Base-by-base conservation (phyloP, 2,888 invertebrate species). In the Myopa testacea region DNA sequence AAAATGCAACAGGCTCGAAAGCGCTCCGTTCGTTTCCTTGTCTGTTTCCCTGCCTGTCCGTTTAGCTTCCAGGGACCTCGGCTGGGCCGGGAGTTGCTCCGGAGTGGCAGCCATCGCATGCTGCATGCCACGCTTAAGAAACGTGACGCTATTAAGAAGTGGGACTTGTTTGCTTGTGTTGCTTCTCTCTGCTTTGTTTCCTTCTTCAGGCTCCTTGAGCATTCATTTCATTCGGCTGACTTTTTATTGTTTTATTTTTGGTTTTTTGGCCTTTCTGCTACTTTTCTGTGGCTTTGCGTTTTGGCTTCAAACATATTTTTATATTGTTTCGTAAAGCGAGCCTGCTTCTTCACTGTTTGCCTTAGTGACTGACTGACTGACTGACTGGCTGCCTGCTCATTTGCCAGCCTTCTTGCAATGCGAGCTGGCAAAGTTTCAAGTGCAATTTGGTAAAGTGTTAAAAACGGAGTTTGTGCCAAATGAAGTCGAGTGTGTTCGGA, bases 391-490 rank as follows among this genome's bases (percentile, higher is more conserved):
- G 7, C 1, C 45, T 45, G 45, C 19, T 40, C 5, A 40, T 6
- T 69, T 74, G 26, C 40, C 7, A 6, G 37, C 5, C 52, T 19
- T 34, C 58, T 69, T 34, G 73, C 55, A n/a, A 73, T n/a, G 73
- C 55, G n/a, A 73, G 52, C 55, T 81, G 81, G 79, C 79, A 81
- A 81, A 80, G 81, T 81, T 80, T 81, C 80, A 80, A 80, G 78
- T 79, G 75, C 70, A 70, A 74, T 75, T 72, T 76, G 76, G 77
- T 80, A 79, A 81, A 82, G 82, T 83, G 82, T 81, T 80, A 80
- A 81, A 81, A 78, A 72, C 79, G 71, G 62, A 79, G 79, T 79
- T 81, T 79, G 82, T 80, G 65, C 65, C 65, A 65, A 65, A 38
- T 34, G 38, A 14, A 55, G 55, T 55, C 55, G 55, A 55, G 55